phyloP scores from a whole-genome alignment of 1,140 invertebrate genomes.

The Macrosteles quadrilineatus region DNA sequence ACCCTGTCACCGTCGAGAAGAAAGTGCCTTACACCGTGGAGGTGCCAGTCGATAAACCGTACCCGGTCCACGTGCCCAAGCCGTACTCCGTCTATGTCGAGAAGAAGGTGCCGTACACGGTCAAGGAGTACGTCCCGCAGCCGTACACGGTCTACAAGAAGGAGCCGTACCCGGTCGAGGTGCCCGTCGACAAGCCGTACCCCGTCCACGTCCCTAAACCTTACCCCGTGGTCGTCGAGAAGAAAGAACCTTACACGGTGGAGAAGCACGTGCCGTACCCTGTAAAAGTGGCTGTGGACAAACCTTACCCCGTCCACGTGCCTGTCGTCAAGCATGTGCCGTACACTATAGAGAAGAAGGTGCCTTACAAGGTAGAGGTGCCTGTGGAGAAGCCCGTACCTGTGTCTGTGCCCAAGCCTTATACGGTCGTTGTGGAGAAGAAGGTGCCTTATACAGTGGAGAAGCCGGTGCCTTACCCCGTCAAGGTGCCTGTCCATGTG shows the following conservation, averaged over 20 bases:
- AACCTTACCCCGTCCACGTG: conserved; percentile 47
- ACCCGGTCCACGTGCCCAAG: conserved; percentile 55
- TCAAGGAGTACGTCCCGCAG: conserved; percentile 62
- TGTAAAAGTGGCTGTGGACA: conserved; percentile 58
- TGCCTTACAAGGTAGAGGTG: conserved; percentile 57
- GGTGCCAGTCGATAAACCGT: conserved; percentile 26
- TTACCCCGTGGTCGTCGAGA: conserved; percentile 28
- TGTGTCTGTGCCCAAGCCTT: conserved; percentile 40
- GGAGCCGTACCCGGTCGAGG: conserved; percentile 40
- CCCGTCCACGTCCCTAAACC: conserved; percentile 29
- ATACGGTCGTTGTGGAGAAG: conserved; percentile 41
- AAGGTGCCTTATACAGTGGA: conserved; percentile 51
- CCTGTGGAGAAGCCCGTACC: conserved; percentile 50
- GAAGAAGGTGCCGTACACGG: conserved; percentile 62
- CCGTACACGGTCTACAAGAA: conserved; percentile 57
- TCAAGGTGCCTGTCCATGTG: conserved; percentile 54
- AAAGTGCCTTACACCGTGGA: conserved; percentile 16
- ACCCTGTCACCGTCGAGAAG: conserved; percentile 53
- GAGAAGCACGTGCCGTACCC: conserved; percentile 60
- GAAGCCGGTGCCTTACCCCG: conserved; percentile 67
- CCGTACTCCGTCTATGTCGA: conserved; percentile 65
- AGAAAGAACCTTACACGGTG: conserved; percentile 25
- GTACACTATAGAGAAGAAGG: conserved; percentile 47
- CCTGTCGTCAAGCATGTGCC: conserved; percentile 66
- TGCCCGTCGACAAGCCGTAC: conserved; percentile 35